A percentile compares a stretch with the other conserved stretches of the same genome.
Evolutionary conservation across 1,140 invertebrate genomes (phyloP).

Genomic region (Holotrichia oblita): DNA sequence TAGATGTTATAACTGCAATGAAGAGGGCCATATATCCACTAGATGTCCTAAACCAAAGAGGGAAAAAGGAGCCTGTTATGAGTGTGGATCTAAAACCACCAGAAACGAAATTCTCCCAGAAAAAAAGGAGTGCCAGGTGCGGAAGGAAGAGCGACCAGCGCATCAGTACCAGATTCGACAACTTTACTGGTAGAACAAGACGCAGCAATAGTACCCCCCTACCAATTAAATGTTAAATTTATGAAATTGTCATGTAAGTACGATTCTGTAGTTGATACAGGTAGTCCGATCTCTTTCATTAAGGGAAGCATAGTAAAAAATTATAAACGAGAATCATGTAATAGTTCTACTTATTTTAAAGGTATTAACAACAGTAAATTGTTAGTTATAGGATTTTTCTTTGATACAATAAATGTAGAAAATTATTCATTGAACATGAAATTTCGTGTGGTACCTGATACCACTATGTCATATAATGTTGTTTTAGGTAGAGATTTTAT

Average conservation of each 20-base stretch:
- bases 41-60: not conserved
- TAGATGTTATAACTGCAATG: not conserved
- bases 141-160: not conserved
- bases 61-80: not conserved
- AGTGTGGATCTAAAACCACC: not conserved
- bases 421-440: not conserved
- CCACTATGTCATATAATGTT: constrained; percentile 25
- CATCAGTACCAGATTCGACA: constrained; percentile 1
- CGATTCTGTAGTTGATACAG: constrained; percentile 7
- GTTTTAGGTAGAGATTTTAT: constrained; percentile 37
- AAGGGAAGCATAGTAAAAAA: not conserved
- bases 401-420: not conserved
- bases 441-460: constrained; percentile 29
- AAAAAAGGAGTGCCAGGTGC: not conserved
- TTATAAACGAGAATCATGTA: not conserved
- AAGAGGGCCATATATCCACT: not conserved
- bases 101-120: not conserved
- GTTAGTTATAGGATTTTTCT: not conserved
- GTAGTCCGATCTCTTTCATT: constrained; percentile 36
- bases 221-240: constrained; percentile 7
- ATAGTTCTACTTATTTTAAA: constrained; percentile 26
- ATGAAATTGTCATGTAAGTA: constrained; percentile 10
- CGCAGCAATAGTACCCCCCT: not conserved
- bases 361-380: constrained; percentile 38
- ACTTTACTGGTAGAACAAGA: not conserved